phyloP scores from a whole-genome alignment of 2,113 vertebrate species.

The Vulpes lagopus region DNA sequence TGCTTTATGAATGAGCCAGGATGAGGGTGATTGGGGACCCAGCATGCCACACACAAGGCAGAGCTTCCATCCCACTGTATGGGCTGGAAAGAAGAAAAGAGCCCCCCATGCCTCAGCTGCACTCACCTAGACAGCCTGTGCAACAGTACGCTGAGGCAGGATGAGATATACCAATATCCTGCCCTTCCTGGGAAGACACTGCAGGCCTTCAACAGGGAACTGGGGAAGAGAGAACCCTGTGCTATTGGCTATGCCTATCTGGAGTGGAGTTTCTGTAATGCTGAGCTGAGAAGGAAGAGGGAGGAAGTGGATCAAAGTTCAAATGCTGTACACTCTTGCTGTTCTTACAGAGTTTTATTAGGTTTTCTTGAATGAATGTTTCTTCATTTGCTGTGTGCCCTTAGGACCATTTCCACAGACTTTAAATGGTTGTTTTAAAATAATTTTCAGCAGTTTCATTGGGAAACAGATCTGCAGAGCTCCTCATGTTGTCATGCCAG shows the following conservation, averaged over 20 bases:
- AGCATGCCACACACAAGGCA: not conserved
- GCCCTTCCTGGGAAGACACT: not conserved
- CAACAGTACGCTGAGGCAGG: not conserved
- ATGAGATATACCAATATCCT: not conserved
- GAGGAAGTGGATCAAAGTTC: not conserved
- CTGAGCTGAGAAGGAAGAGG: not conserved
- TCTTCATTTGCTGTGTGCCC: slow-evolving; percentile 39
- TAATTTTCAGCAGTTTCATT: not conserved
- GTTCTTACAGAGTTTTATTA: not conserved
- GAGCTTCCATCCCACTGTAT: not conserved
- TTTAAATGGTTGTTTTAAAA: slow-evolving; percentile 45
- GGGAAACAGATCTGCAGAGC: not conserved
- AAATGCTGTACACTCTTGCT: not conserved
- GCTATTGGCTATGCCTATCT: not conserved
- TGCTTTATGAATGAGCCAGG: not conserved
- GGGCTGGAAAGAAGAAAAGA: not conserved
- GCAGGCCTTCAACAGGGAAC: not conserved
- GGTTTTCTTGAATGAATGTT: slow-evolving; percentile 50
- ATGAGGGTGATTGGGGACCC: not conserved
- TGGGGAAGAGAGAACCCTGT: not conserved
- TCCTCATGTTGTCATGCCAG: not conserved
- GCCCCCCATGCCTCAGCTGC: not conserved
- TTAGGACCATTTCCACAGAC: slow-evolving; percentile 20
- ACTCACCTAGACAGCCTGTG: not conserved
- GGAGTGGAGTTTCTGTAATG: not conserved